Percentiles rank a stretch among this genome's conserved stretches.
Conservation (phyloP, 2,797 vertebrate genomes). For the Gymnoscopelus braueri region DNA sequence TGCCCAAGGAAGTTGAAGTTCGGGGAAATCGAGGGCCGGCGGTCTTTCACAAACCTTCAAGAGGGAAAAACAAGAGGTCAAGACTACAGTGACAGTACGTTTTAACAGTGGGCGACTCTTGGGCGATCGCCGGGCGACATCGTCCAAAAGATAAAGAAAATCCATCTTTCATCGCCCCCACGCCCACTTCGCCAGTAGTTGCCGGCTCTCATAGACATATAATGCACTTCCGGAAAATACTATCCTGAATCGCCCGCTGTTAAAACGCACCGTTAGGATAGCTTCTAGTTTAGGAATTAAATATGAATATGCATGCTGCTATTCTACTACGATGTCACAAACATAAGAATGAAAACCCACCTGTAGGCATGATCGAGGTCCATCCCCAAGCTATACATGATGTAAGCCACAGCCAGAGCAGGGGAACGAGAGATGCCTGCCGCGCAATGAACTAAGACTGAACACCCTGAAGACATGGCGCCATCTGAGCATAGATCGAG, state of each 20-base stretch:
- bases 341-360: constrained; percentile 39
- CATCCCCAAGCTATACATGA: constrained; percentile 80
- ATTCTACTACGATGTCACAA: background rate
- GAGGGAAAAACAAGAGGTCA: constrained; percentile 43
- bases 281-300: too few species aligned
- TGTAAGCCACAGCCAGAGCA: constrained; percentile 80
- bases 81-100: background rate
- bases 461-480: constrained; percentile 75
- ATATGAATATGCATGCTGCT: background rate
- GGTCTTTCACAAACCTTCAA: constrained; percentile 84
- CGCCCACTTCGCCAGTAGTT: too few species aligned
- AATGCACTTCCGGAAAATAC: too few species aligned
- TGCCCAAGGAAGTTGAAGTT: constrained; percentile 87
- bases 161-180: too few species aligned
- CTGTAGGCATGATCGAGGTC: constrained; percentile 83
- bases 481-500: constrained; percentile 58
- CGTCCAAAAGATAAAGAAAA: too few species aligned
- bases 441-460: constrained; percentile 82
- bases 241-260: too few species aligned
- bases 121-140: too few species aligned
- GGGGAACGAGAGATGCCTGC: constrained; percentile 85
- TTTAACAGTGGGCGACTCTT: too few species aligned
- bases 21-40: constrained; percentile 83
- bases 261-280: too few species aligned
- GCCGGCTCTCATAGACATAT: too few species aligned